Base-by-base conservation (phyloP, 2,113 vertebrate species). In the Crotophaga sulcirostris region DNA sequence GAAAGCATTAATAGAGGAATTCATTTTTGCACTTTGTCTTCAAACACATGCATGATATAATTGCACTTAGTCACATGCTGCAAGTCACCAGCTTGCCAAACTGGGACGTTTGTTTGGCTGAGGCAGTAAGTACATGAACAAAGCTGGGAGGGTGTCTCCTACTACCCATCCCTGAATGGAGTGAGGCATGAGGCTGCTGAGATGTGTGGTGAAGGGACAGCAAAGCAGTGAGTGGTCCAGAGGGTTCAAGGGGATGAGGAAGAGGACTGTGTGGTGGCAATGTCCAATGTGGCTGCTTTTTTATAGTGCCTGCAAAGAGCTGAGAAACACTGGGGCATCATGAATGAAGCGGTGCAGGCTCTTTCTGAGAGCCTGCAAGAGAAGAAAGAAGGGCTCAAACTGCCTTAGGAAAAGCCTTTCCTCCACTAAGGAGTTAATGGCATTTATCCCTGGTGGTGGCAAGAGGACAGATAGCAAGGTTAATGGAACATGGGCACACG, bases 51-150 rank as follows among this genome's bases (percentile, higher is more conserved):
- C 16, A 14, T 8, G 11, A 28, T 45, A 23, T 92, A 31, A 25
- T 14, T 25, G 9, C 0, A 0, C 31, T 63, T 28, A 45, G 36
- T 23, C 55, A 19, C 11, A 5, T 19, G 12, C 42, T 44, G 51
- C 33, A 26, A 55, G 34, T 49, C 52, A 31, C 45, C 45, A 82
- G 64, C 34, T 10, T 15, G 24, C 28, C 52, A 31, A 12, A 44
- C 2, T 23, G 34, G 23, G 26, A 38, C 16, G 6, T 72, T 17
- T 19, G 34, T 49, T 54, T 52, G 23, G 23, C 56, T 21, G 15
- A 54, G 7, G 11, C 42, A n/a, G 70, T 42, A 87, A 14, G 33
- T 17, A 36, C 34, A 38, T 38, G 28, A 44, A 26, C 42, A 26
- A 49, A 74, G 11, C 33, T 54, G 28, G 33, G 33, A 51, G 9